Evolutionary conservation across 2,797 vertebrate species (phyloP), one percentile per base, ranked within the genome.

Genomic region (Trematomus bernacchii): DNA sequence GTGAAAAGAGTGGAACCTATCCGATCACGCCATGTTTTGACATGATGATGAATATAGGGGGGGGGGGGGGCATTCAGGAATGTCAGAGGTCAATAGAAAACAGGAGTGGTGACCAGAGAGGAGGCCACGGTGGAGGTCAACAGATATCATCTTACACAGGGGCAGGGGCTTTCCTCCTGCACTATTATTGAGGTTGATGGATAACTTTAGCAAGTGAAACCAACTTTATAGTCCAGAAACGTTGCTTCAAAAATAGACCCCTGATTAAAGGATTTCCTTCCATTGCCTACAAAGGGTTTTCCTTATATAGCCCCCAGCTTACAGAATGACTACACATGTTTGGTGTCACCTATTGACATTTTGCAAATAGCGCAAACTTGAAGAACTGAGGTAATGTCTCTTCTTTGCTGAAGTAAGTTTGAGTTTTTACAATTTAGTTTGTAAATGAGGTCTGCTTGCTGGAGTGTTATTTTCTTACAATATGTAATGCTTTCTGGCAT

Each of bases 1-100:
- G 55, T 50, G 19, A 18, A 60, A 37, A 33, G 4, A 51, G n/a
- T 23, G 23, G n/a, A 23, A 66, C 8, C 18, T 43, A 43, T 42
- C 14, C 18, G 37, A 21, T 42, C 1, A 12, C 14, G 3, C 6
- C 23, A 19, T 43, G 37, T n/a, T n/a, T 50, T 30, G 11, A 16
- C 7, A 46, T 8, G 18, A n/a, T 54, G 43, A 10, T 48, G 19
- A 1, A 2, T 15, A 40, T n/a, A 40, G 27, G 4, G 30, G 43
- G 15, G 43, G 44, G 42, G 48, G 60, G 27, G 18, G 16, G 51
- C 37, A 33, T 42, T 57, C 53, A 71, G 50, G 53, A 60, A 64
- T 42, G 66, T 66, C 11, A 50, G 13, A 21, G 50, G 62, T 65
- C 61, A 44, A 6, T 23, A 44, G 19, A 63, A 63, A 73, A 46